phyloP scores from a whole-genome alignment of 2,888 invertebrate species.

The Halocaridina rubra region DNA sequence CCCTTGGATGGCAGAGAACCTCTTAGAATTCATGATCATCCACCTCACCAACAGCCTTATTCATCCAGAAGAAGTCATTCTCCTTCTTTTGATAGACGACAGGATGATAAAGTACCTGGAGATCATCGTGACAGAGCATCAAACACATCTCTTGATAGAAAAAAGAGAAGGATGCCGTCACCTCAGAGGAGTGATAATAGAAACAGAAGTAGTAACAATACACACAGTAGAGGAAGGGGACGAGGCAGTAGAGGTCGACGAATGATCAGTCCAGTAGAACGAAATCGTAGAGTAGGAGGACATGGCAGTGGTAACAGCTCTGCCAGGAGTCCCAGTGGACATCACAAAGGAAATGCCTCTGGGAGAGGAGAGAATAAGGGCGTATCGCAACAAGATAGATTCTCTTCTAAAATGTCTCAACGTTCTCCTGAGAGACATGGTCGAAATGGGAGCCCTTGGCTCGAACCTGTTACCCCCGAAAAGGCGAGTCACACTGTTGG shows the following conservation, averaged over 20 bases:
- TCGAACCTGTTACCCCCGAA: constrained; percentile 46
- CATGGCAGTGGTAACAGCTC: not conserved
- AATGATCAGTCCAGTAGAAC: constrained; percentile 17
- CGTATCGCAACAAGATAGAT: not conserved
- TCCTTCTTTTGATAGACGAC: constrained; percentile 19
- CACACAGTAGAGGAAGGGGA: not conserved
- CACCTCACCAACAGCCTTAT: constrained; percentile 16
- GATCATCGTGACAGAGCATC: constrained; percentile 1
- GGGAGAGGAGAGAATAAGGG: not conserved
- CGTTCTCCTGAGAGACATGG: constrained; percentile 43
- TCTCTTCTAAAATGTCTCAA: not conserved
- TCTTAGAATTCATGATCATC: constrained; percentile 6
- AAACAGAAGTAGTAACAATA: not conserved
- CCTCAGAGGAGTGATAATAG: constrained; percentile 27
- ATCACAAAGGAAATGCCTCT: not conserved
- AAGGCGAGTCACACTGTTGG: constrained; percentile 19
- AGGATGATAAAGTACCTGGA: constrained; percentile 25
- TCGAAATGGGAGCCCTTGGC: constrained; percentile 49
- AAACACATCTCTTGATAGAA: constrained; percentile 10
- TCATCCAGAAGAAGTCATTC: constrained; percentile 18
- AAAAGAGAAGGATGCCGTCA: constrained; percentile 24
- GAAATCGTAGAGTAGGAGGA: constrained; percentile 13
- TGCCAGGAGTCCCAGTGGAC: not conserved
- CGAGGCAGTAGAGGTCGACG: constrained; percentile 13
- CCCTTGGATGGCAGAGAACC: not conserved